Evolutionary conservation across 2,113 vertebrate species (phyloP).

Genomic region (Chaetops frenatus): DNA sequence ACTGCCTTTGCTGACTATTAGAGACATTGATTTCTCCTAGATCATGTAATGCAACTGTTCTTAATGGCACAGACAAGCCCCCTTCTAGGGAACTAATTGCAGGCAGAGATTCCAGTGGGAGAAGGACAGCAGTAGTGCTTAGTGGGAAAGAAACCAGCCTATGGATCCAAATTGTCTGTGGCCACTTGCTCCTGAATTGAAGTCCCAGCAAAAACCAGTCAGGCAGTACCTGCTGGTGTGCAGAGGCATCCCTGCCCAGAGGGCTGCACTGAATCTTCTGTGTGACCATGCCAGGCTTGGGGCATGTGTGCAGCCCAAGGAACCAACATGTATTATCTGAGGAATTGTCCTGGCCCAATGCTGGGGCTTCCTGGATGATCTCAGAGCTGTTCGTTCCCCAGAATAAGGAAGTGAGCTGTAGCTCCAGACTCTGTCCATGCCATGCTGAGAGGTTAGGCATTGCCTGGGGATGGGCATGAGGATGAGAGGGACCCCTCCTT

Average conservation of each 20-base stretch:
- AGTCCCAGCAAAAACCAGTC: not conserved
- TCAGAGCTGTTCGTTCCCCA: not conserved
- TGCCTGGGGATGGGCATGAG: not conserved
- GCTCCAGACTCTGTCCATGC: not conserved
- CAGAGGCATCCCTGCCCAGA: not conserved
- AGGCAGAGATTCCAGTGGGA: conserved; percentile 40
- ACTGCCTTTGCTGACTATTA: conserved; percentile 52
- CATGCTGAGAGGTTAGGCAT: not conserved
- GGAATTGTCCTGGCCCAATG: not conserved
- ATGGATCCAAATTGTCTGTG: not conserved
- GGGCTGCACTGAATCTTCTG: not conserved
- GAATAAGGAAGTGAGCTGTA: not conserved
- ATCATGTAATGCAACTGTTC: conserved; percentile 56
- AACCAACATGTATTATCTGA: not conserved
- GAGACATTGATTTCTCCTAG: conserved; percentile 65
- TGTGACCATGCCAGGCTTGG: not conserved
- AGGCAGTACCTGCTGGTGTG: not conserved
- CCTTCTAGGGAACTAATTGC: conserved; percentile 57
- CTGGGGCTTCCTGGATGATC: not conserved
- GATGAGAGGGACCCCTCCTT: not conserved
- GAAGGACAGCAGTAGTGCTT: not conserved
- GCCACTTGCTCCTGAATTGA: not conserved
- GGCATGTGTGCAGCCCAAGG: not conserved
- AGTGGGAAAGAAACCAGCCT: not conserved
- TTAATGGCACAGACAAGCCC: conserved; percentile 54